Evolutionary conservation across 2,888 invertebrate genomes (phyloP).

Genomic region (Myopa testacea): DNA sequence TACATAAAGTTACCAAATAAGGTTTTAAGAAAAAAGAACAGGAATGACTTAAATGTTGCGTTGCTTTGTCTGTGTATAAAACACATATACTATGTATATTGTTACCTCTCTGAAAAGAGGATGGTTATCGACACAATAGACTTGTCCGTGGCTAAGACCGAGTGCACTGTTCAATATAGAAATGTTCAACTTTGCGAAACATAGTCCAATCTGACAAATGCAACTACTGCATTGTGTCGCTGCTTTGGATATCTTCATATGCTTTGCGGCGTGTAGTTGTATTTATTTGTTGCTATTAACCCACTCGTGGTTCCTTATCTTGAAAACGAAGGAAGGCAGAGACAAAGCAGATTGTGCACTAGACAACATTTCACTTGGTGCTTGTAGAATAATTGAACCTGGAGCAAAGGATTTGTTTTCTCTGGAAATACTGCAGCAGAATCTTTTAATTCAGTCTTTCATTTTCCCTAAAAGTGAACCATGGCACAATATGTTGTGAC

Average conservation of each 20-base stretch:
- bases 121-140: conserved; percentile 45
- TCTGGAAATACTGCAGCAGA: neutral
- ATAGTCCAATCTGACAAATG: conserved; percentile 62
- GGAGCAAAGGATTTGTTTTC: neutral
- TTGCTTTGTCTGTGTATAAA: too few relatives aligned
- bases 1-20: too few relatives aligned
- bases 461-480: neutral
- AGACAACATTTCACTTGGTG: neutral
- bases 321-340: conserved; percentile 18
- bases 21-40: too few relatives aligned
- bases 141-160: conserved; percentile 35
- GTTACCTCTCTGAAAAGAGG: conserved; percentile 24
- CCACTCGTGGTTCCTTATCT: conserved; percentile 44
- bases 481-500: neutral
- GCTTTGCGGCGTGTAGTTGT: conserved; percentile 63
- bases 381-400: conserved; percentile 27
- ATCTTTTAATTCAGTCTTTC: conserved; percentile 4
- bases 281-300: conserved; percentile 69
- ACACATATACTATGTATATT: neutral
- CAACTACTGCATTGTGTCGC: conserved; percentile 66
- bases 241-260: conserved; percentile 68
- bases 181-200: conserved; percentile 39
- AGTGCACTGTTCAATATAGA: conserved; percentile 2
- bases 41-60: too few relatives aligned
- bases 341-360: conserved; percentile 1